phyloP scores from a whole-genome alignment of 1,140 invertebrate species.

The Dreissena polymorpha region DNA sequence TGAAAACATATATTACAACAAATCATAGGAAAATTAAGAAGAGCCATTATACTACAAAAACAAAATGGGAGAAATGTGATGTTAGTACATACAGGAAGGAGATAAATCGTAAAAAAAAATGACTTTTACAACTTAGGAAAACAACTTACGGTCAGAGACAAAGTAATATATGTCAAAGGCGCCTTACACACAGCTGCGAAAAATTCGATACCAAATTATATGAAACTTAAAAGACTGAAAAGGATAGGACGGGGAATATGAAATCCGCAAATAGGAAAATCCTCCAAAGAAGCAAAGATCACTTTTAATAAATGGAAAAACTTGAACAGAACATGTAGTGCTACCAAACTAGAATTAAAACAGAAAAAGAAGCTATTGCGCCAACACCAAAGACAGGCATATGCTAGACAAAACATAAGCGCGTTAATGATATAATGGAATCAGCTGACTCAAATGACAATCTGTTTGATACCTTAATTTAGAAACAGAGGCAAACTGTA shows the following conservation, averaged over 20 bases:
- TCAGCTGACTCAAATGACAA: too few relatives aligned
- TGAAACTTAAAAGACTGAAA: neutral
- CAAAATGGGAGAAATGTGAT: too few relatives aligned
- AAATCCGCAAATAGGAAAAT: too few relatives aligned
- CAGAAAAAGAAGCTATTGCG: slow-evolving; percentile 1
- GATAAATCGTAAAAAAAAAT: too few relatives aligned
- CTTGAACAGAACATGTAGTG: neutral
- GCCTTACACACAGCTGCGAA: neutral
- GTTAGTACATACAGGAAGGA: too few relatives aligned
- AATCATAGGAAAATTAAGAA: too few relatives aligned
- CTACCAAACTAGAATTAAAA: neutral
- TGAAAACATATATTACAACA: too few relatives aligned
- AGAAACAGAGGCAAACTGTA: neutral
- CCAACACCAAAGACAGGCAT: neutral
- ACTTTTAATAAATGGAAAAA: neutral
- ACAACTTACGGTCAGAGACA: too few relatives aligned
- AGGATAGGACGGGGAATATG: neutral
- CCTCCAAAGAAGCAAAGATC: neutral
- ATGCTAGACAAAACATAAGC: neutral
- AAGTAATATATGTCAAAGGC: neutral
- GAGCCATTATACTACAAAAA: too few relatives aligned
- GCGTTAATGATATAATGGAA: too few relatives aligned
- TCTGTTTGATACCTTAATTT: too few relatives aligned
- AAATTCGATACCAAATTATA: neutral
- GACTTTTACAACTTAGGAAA: too few relatives aligned